Conservation (phyloP, 2,888 invertebrate genomes). For the Proisotoma minuta region DNA sequence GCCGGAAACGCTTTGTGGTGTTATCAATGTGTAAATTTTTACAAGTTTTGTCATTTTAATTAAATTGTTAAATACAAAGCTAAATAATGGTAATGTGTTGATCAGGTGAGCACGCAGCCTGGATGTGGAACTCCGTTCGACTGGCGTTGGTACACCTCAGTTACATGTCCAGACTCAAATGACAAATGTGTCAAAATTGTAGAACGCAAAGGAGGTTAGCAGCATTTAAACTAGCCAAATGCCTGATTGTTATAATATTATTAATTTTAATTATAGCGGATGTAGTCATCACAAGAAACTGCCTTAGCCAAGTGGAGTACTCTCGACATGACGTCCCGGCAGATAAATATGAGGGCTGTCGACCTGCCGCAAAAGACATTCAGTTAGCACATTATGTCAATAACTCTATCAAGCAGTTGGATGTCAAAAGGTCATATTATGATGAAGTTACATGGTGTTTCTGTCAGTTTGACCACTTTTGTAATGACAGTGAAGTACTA, state of each 20-base stretch:
- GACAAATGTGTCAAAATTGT: slow-evolving; percentile 86
- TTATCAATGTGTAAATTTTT: slow-evolving; percentile 84
- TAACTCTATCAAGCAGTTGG: slow-evolving; percentile 76
- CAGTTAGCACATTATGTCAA: slow-evolving; percentile 81
- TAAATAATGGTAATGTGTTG: no score
- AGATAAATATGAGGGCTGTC: slow-evolving; percentile 85
- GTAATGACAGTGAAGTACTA: no score
- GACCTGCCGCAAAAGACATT: slow-evolving; percentile 71
- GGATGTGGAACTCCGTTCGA: slow-evolving; percentile 81
- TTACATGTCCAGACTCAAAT: slow-evolving; percentile 73
- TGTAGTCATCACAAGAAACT: slow-evolving; percentile 75
- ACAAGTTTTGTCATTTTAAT: no score
- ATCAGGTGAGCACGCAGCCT: slow-evolving; percentile 79
- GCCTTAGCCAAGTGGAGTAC: slow-evolving; percentile 70
- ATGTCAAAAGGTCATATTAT: slow-evolving; percentile 75
- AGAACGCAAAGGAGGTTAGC: slow-evolving; percentile 74
- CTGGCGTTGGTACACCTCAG: slow-evolving; percentile 71
- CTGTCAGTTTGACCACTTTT: slow-evolving; percentile 84
- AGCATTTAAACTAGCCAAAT: no score
- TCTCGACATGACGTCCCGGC: slow-evolving; percentile 83
- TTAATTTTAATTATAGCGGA: no score
- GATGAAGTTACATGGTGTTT: slow-evolving; percentile 80
- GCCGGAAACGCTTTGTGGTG: slow-evolving; percentile 59
- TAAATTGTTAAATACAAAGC: no score
- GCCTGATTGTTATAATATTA: no score